Conservation (phyloP, 2,797 vertebrate genomes). For the Gymnodraco acuticeps region DNA sequence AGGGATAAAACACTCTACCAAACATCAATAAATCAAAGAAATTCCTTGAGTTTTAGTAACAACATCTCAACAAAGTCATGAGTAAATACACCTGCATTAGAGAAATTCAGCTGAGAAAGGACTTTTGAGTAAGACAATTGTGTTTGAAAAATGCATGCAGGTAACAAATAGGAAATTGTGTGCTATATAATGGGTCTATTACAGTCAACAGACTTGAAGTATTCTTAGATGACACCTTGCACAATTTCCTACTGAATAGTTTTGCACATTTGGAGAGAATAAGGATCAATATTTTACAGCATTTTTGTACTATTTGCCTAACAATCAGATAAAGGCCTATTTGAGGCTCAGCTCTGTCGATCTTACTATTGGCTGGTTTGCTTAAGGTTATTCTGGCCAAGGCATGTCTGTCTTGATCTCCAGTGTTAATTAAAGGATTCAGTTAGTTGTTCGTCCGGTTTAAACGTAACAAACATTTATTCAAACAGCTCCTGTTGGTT, state of each 20-base stretch:
- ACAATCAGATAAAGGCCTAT: background rate
- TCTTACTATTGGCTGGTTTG: background rate
- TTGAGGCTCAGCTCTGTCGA: background rate
- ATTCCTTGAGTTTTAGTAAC: background rate
- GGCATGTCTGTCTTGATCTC: background rate
- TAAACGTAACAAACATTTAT: no score
- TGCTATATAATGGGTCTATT: slow-evolving; percentile 1
- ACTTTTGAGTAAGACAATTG: background rate
- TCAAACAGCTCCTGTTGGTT: no score
- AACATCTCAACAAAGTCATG: background rate
- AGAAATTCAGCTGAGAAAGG: background rate
- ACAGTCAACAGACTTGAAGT: slow-evolving; percentile 17
- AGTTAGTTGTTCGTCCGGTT: no score
- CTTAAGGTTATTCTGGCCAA: background rate
- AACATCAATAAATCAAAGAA: background rate
- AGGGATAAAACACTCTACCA: background rate
- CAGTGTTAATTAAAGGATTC: no score
- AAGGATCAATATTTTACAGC: slow-evolving; percentile 23
- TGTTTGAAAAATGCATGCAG: background rate
- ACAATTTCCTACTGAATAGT: background rate
- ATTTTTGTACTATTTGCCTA: slow-evolving; percentile 9
- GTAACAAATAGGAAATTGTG: background rate
- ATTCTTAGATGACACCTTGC: background rate
- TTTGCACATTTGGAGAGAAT: slow-evolving; percentile 1
- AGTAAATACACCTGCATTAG: background rate